A percentile compares a stretch with the other conserved stretches of the same genome.
phyloP scores from a whole-genome alignment of 2,113 vertebrate genomes.

The Engystomops pustulosus region DNA sequence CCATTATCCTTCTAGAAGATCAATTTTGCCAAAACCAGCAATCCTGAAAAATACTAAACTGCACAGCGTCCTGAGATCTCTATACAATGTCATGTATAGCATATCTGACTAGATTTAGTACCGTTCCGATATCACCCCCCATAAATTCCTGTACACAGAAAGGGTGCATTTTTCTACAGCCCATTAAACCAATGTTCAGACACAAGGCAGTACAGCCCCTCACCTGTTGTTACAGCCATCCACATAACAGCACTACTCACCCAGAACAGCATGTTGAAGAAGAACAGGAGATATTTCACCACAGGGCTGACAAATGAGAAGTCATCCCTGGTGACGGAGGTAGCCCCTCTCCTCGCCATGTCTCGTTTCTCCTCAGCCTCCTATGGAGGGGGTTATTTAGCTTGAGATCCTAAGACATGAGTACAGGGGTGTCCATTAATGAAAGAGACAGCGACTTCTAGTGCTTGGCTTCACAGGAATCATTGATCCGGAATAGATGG shows the following conservation, averaged over 20 bases:
- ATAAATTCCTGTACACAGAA: too few species aligned
- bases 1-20: too few species aligned
- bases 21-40: too few species aligned
- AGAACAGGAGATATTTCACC: conserved; percentile 89
- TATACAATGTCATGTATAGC: too few species aligned
- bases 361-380: background rate
- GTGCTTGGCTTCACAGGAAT: background rate
- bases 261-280: conserved; percentile 93
- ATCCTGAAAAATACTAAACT: too few species aligned
- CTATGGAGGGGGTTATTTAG: conserved; percentile 30
- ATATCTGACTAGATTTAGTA: too few species aligned
- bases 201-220: too few species aligned
- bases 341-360: conserved; percentile 73
- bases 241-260: conserved; percentile 74
- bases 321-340: conserved; percentile 68
- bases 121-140: too few species aligned
- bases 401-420: conserved; percentile 5
- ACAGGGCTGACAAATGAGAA: conserved; percentile 83
- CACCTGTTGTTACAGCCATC: too few species aligned
- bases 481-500: background rate
- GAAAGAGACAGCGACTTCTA: background rate
- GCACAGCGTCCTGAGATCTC: too few species aligned
- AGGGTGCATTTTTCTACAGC: too few species aligned
- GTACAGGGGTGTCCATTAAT: background rate
- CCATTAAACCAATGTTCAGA: too few species aligned